Base-by-base conservation (phyloP, 2,888 invertebrate species). In the Brachyopa scutellaris region DNA sequence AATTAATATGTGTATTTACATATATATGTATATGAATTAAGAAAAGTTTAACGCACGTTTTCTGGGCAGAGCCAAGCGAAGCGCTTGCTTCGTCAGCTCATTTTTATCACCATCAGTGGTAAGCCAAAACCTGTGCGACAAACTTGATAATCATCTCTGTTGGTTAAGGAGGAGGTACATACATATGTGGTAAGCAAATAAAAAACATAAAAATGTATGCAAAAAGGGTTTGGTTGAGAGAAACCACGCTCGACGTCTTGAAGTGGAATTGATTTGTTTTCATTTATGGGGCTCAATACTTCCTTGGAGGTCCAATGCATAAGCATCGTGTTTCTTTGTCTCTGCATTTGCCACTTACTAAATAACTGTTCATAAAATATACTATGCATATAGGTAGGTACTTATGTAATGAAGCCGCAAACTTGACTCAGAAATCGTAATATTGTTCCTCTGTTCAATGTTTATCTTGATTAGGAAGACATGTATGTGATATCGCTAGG, bases 121-220 rank as follows among this genome's bases (percentile, higher is more conserved):
- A 21, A 64, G 51, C 59, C 45, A 72, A 66, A 72, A n/a, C 64
- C 57, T 64, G 49, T 64, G 72, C 57, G 66, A 79, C 53, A 45
- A 55, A 55, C 57, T 59, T 73, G 66, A 79, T 67, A 79, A 57
- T 73, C 66, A 67, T 62, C 73, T 53, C 45, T 49, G 40, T 64
- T 33, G 57, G 31, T 47, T 6, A 6, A 26, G 4, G 6, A 26
- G 26, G 26, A n/a, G n/a, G n/a, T n/a, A n/a, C n/a, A n/a, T n/a
- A n/a, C n/a, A n/a, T 26, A 26, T 26, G 26, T 26, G 26, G 26
- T 26, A 5, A 6, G 26, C 26, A 26, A 6, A n/a, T n/a, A n/a
- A 26, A 26, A 26, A 3, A 3, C 26, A 26, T 26, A 26, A 26
- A 26, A 26, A 26, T 5, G 6, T n/a, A n/a, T n/a, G n/a, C n/a